These are phyloP conservation scores for Invenusta paracnida DNA, from an alignment of 2,888 invertebrate genomes.

Conservation along the genomic window DNA sequence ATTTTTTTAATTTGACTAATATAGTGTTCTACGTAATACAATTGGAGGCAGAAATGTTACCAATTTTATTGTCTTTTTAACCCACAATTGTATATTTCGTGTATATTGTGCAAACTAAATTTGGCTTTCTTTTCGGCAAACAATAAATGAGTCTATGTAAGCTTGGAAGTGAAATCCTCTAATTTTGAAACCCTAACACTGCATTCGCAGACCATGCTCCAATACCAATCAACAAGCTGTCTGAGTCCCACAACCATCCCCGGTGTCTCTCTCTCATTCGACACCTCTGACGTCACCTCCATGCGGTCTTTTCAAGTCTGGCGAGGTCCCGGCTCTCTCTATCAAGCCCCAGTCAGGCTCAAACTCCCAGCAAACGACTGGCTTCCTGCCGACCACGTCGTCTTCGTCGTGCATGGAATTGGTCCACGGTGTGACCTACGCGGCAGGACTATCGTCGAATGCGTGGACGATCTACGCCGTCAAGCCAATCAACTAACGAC, in stretches of 20 bases:
- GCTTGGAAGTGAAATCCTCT: no score
- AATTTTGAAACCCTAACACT: no score
- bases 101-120: no score
- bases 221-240: neutral
- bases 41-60: no score
- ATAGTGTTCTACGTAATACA: no score
- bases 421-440: constrained; percentile 87
- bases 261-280: neutral
- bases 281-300: neutral
- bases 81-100: no score
- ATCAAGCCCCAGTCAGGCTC: constrained; percentile 70
- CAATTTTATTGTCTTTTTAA: no score
- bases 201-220: constrained; percentile 1
- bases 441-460: constrained; percentile 82
- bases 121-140: no score
- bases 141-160: no score
- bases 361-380: constrained; percentile 62
- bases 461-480: constrained; percentile 83
- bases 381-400: constrained; percentile 72
- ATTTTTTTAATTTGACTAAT: no score
- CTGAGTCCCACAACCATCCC: neutral
- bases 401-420: constrained; percentile 88
- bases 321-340: constrained; percentile 77
- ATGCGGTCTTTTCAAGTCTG: constrained; percentile 73
- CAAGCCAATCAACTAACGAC: constrained; percentile 71